phyloP scores from a whole-genome alignment of 2,113 vertebrate genomes.

The Neopipo cinnamomea region DNA sequence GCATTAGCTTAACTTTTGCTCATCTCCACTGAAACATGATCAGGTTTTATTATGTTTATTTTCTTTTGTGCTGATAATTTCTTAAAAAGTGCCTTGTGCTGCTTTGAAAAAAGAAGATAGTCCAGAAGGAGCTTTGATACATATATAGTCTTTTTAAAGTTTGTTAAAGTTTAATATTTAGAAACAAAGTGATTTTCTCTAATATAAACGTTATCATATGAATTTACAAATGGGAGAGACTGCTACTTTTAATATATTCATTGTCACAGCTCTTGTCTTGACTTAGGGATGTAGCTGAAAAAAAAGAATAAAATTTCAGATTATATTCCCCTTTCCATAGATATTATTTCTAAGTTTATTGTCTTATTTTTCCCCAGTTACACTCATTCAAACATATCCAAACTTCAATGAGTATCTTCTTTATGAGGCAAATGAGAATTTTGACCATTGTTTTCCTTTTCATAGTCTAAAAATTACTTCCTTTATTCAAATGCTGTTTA shows the following conservation, averaged over 20 bases:
- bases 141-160: neutral
- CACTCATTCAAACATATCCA: neutral
- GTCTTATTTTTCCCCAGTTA: neutral
- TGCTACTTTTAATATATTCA: neutral
- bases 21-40: neutral
- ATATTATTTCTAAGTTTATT: neutral
- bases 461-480: neutral
- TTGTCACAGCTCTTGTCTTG: neutral
- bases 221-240: neutral
- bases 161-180: neutral
- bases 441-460: neutral
- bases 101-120: neutral
- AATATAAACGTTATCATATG: neutral
- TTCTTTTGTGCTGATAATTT: neutral
- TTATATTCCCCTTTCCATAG: neutral
- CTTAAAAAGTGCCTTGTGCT: neutral
- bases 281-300: neutral
- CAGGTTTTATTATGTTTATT: neutral
- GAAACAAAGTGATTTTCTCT: neutral
- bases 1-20: neutral
- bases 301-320: neutral
- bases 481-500: constrained; percentile 1
- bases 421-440: neutral
- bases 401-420: neutral
- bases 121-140: neutral